Conservation (phyloP, 2,113 vertebrate species). For the Centropus bengalensis region DNA sequence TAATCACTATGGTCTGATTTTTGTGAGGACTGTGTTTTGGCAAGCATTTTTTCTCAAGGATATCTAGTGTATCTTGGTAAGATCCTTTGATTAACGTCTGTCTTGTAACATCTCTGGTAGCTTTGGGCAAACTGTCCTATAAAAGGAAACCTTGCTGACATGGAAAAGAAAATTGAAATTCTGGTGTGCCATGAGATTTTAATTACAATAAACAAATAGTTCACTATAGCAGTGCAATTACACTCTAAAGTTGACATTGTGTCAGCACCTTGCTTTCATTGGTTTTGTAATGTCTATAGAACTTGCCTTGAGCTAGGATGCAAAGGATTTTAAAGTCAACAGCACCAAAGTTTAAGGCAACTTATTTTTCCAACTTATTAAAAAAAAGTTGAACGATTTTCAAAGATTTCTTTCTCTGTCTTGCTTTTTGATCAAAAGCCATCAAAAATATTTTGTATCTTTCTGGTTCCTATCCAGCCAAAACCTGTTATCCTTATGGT, state of each 20-base stretch:
- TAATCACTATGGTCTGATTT: background rate
- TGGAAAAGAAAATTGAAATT: constrained; percentile 64
- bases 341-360: background rate
- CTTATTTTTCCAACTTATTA: background rate
- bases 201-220: constrained; percentile 75
- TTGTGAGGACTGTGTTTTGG: background rate
- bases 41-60: constrained; percentile 27
- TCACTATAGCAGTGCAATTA: constrained; percentile 70
- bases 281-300: constrained; percentile 48
- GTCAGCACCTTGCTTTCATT: constrained; percentile 69
- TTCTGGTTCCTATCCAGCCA: background rate
- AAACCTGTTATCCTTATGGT: background rate
- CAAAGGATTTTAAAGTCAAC: constrained; percentile 32
- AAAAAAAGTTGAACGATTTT: background rate
- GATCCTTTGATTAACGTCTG: constrained; percentile 13
- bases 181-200: constrained; percentile 51
- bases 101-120: constrained; percentile 17
- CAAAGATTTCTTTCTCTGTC: background rate
- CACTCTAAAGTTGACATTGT: constrained; percentile 49
- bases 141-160: constrained; percentile 68
- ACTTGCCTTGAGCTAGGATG: constrained; percentile 46
- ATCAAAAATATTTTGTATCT: background rate
- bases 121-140: constrained; percentile 45
- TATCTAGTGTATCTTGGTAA: constrained; percentile 8
- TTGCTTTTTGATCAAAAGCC: background rate